phyloP scores from a whole-genome alignment of 2,888 invertebrate species.

The Heliconius cydno region DNA sequence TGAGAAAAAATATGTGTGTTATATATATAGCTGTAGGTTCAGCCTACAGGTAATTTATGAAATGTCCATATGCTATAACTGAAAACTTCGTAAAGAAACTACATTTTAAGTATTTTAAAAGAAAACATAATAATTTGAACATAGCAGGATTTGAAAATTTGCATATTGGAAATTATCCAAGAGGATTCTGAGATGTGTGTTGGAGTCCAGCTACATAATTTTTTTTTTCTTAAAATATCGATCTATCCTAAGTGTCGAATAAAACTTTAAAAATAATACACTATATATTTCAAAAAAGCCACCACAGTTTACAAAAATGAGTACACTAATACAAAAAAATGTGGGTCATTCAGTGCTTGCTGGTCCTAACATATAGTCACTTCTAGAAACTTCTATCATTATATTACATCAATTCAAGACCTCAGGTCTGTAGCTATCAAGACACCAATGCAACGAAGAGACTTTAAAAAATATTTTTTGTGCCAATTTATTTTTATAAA shows the following conservation, averaged over 20 bases:
- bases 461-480: constrained; percentile 27
- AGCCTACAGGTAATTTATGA: neutral
- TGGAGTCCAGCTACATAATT: neutral
- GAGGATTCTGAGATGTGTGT: neutral
- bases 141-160: neutral
- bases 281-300: constrained; percentile 1
- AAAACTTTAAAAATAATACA: neutral
- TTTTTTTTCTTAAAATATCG: neutral
- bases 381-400: constrained; percentile 26
- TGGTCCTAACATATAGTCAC: constrained; percentile 27
- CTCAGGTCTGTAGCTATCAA: constrained; percentile 25
- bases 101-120: too few species aligned
- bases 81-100: too few species aligned
- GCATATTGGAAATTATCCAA: neutral
- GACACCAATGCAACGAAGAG: constrained; percentile 17
- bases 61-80: neutral
- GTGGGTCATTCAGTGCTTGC: constrained; percentile 22
- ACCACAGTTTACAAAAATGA: constrained; percentile 10
- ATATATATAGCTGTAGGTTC: too few species aligned
- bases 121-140: neutral
- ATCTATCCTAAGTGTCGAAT: too few species aligned
- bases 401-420: constrained; percentile 32
- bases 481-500: constrained; percentile 14
- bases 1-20: neutral
- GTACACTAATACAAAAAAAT: constrained; percentile 16